A percentile compares a stretch with the other conserved stretches of the same genome.
phyloP scores from a whole-genome alignment of 1,140 invertebrate genomes.

The Laupala kohalensis region DNA sequence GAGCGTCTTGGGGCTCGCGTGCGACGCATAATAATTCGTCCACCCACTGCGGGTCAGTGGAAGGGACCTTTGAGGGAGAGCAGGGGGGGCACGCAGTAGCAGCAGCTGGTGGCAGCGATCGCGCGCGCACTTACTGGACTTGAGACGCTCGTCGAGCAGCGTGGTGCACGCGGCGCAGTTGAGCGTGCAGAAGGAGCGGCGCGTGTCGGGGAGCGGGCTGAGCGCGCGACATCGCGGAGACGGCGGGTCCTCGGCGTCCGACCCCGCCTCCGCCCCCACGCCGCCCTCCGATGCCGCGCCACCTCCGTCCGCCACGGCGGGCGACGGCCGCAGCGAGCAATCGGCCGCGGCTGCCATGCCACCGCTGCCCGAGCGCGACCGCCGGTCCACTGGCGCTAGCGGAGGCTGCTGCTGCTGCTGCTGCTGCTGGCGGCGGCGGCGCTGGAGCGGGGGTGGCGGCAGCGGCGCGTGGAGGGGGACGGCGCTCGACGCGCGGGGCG shows the following conservation, averaged over 20 bases:
- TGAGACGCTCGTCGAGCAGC: slow-evolving; percentile 51
- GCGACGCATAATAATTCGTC: no score
- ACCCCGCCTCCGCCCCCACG: slow-evolving; percentile 20
- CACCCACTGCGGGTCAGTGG: no score
- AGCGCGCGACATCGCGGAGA: slow-evolving; percentile 46
- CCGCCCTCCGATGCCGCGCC: slow-evolving; percentile 21
- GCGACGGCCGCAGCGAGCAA: background rate
- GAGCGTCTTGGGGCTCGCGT: no score
- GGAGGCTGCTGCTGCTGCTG: background rate
- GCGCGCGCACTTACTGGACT: slow-evolving; percentile 37
- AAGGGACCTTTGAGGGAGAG: no score
- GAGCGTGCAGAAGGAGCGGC: slow-evolving; percentile 54
- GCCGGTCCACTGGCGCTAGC: background rate
- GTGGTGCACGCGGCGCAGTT: slow-evolving; percentile 55
- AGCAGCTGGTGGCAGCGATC: no score
- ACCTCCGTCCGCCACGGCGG: background rate
- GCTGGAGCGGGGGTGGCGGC: background rate
- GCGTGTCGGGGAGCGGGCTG: slow-evolving; percentile 50
- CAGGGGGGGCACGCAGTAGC: no score
- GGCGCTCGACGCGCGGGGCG: background rate
- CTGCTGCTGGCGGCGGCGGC: no score
- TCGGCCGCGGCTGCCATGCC: slow-evolving; percentile 21
- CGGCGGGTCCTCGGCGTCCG: background rate
- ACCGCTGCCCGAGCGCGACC: slow-evolving; percentile 14
- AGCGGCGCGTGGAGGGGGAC: no score